Conservation (phyloP, 2,888 invertebrate genomes). For the Chelonus formosanus region DNA sequence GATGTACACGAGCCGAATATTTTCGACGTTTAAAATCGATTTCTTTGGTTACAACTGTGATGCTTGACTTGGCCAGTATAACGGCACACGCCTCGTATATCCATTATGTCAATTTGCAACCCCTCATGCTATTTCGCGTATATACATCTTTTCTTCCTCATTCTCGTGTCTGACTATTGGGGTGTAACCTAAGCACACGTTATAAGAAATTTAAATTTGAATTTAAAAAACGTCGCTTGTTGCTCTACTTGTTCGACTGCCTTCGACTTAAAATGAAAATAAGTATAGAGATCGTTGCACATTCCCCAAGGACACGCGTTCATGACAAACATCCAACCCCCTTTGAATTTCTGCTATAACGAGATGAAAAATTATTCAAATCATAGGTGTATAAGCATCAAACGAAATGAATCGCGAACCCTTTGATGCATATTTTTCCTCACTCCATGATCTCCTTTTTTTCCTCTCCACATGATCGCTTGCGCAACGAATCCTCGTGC, state of each 20-base stretch:
- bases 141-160: slow-evolving; percentile 6
- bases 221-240: slow-evolving; percentile 17
- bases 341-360: slow-evolving; percentile 13
- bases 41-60: slow-evolving; percentile 6
- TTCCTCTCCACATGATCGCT: slow-evolving; percentile 10
- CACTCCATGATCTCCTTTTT: slow-evolving; percentile 12
- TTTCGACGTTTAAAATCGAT: slow-evolving; percentile 22
- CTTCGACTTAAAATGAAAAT: too few species aligned
- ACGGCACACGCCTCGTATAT: slow-evolving; percentile 28
- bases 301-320: slow-evolving; percentile 24
- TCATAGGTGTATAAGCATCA: background rate
- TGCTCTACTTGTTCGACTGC: too few species aligned
- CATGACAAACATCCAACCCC: background rate
- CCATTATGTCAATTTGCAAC: slow-evolving; percentile 29
- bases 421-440: background rate
- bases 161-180: slow-evolving; percentile 13
- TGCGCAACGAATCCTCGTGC: slow-evolving; percentile 35
- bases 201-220: slow-evolving; percentile 19
- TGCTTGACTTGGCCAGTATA: slow-evolving; percentile 15
- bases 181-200: slow-evolving; percentile 1
- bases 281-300: slow-evolving; percentile 19
- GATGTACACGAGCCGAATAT: slow-evolving; percentile 1
- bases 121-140: slow-evolving; percentile 18
- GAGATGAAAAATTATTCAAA: slow-evolving; percentile 32
- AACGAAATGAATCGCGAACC: background rate